Evolutionary conservation across 2,113 vertebrate species (phyloP).

Genomic region (Martes martes): DNA sequence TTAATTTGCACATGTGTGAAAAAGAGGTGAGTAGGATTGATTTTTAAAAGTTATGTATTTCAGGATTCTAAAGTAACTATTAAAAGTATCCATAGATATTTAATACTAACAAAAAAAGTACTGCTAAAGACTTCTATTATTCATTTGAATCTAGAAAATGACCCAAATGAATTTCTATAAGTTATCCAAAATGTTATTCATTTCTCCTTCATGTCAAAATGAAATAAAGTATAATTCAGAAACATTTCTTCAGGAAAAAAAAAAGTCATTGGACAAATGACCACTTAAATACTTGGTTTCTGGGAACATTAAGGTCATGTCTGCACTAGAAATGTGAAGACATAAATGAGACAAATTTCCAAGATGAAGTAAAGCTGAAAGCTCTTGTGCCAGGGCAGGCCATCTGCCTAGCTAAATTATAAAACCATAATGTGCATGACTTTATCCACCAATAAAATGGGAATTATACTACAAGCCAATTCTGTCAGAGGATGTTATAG

Average conservation of each 20-base stretch:
- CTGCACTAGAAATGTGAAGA: constrained; percentile 53
- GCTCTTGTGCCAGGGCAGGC: constrained; percentile 25
- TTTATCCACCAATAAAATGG: constrained; percentile 67
- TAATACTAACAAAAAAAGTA: background rate
- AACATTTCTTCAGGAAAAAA: background rate
- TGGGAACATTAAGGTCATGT: constrained; percentile 56
- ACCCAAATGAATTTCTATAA: constrained; percentile 39
- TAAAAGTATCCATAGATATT: background rate
- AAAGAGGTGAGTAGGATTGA: background rate
- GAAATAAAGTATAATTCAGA: constrained; percentile 52
- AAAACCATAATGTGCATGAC: constrained; percentile 57
- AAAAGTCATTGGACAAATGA: constrained; percentile 50
- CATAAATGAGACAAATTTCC: constrained; percentile 64
- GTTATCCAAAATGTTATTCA: constrained; percentile 52
- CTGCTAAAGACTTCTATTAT: background rate
- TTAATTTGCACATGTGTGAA: background rate
- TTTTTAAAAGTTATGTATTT: background rate
- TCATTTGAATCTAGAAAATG: background rate
- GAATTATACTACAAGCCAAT: constrained; percentile 60
- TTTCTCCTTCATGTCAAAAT: constrained; percentile 44
- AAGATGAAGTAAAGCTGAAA: constrained; percentile 61
- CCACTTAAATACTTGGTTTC: constrained; percentile 58
- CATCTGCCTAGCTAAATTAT: constrained; percentile 56
- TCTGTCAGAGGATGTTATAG: constrained; percentile 55
- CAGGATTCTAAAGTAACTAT: background rate